Percentiles rank a stretch among this genome's conserved stretches.
phyloP scores from a whole-genome alignment of 2,888 invertebrate species.

The Bhutanitis thaidina region DNA sequence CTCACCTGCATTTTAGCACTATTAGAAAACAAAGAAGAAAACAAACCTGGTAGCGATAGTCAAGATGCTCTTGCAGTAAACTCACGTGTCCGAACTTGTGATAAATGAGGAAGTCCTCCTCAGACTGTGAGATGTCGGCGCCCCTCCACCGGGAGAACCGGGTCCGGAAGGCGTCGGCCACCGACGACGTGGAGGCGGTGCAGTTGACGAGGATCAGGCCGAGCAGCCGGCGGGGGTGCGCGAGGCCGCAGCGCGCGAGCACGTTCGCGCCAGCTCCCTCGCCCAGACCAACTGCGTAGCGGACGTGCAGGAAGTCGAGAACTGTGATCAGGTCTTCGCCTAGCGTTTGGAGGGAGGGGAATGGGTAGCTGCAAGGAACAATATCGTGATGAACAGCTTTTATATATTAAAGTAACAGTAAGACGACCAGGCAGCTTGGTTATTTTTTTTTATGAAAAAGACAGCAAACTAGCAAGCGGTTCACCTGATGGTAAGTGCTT shows the following conservation, averaged over 20 bases:
- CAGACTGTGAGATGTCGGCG: conserved; percentile 90
- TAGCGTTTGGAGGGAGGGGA: conserved; percentile 89
- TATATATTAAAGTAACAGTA: too few species aligned
- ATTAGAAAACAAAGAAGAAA: conserved; percentile 21
- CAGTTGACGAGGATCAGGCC: conserved; percentile 93
- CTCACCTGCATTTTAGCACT: neutral
- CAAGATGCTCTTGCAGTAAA: conserved; percentile 54
- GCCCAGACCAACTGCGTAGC: conserved; percentile 90
- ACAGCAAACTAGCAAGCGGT: too few species aligned
- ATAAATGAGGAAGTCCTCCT: conserved; percentile 92
- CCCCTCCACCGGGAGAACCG: conserved; percentile 92
- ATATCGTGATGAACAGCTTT: too few species aligned
- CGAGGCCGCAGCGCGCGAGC: conserved; percentile 90
- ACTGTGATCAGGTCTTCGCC: conserved; percentile 91
- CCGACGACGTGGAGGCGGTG: conserved; percentile 91
- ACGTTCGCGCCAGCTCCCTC: conserved; percentile 95
- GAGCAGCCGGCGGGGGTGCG: conserved; percentile 87
- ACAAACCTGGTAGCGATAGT: conserved; percentile 61
- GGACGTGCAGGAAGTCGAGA: conserved; percentile 89
- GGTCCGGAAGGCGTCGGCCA: conserved; percentile 91
- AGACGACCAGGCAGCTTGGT: too few species aligned
- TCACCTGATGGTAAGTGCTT: too few species aligned
- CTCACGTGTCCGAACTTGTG: conserved; percentile 96
- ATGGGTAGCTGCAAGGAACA: conserved; percentile 81
- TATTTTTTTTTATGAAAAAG: too few species aligned